Evolutionary conservation across 2,888 invertebrate species (phyloP).

Genomic region (Phrixothrix hirtus): DNA sequence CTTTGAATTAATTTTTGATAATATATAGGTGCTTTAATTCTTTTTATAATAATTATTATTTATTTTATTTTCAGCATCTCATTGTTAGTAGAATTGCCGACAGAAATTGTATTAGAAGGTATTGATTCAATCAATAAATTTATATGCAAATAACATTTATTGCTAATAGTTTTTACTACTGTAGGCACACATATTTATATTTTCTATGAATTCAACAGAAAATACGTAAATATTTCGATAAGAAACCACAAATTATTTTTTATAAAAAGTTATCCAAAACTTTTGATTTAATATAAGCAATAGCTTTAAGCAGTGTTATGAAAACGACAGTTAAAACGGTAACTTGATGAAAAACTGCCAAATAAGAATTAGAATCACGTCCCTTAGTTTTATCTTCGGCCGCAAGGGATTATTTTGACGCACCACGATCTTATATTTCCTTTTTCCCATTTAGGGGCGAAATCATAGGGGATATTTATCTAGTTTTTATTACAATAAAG

Average conservation of each 20-base stretch:
- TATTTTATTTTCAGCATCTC: too few relatives aligned
- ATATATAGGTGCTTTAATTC: too few relatives aligned
- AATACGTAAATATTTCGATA: too few relatives aligned
- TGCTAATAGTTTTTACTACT: too few relatives aligned
- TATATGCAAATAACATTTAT: too few relatives aligned
- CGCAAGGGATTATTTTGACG: constrained; percentile 38
- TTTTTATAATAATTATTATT: too few relatives aligned
- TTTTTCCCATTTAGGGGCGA: constrained; percentile 30
- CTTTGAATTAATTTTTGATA: too few relatives aligned
- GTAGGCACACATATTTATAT: too few relatives aligned
- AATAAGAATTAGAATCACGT: constrained; percentile 39
- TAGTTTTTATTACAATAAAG: constrained; percentile 27
- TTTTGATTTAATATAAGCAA: constrained; percentile 22
- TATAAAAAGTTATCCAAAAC: constrained; percentile 3
- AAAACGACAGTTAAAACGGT: constrained; percentile 28
- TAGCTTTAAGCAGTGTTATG: constrained; percentile 26
- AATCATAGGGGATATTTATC: constrained; percentile 36
- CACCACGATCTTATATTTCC: constrained; percentile 31
- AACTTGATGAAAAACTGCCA: constrained; percentile 36
- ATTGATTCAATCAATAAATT: too few relatives aligned
- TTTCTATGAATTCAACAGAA: too few relatives aligned
- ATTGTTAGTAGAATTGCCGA: too few relatives aligned
- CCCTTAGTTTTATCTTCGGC: constrained; percentile 36
- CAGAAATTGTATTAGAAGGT: too few relatives aligned
- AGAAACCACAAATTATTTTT: not conserved